Evolutionary conservation across 2,113 vertebrate species (phyloP).

Genomic region (Chrysochloris asiatica): DNA sequence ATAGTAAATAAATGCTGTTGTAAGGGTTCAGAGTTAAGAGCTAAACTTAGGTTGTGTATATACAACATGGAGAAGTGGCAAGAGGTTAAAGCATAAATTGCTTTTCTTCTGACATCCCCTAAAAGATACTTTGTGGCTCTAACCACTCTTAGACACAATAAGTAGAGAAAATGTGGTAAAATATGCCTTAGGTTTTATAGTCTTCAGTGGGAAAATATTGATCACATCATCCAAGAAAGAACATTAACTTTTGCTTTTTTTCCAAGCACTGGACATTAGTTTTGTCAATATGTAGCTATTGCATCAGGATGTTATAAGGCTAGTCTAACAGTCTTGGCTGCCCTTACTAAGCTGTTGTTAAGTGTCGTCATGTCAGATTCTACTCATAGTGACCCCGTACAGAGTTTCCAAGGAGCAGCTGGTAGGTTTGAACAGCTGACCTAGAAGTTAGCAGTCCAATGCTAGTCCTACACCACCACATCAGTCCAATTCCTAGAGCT

Average conservation of each 20-base stretch:
- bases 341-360: too few species aligned
- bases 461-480: too few species aligned
- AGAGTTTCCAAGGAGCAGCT: too few species aligned
- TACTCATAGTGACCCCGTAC: too few species aligned
- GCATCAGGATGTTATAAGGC: neutral
- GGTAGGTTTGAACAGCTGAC: too few species aligned
- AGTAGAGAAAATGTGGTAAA: neutral
- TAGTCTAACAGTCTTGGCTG: neutral
- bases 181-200: neutral
- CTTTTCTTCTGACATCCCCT: neutral
- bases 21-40: neutral
- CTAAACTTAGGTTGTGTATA: neutral
- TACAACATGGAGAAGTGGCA: neutral
- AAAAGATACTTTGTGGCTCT: neutral
- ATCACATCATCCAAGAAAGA: slow-evolving; percentile 12
- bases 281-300: neutral
- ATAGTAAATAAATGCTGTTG: neutral
- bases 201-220: neutral
- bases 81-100: neutral
- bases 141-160: neutral
- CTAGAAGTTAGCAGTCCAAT: too few species aligned
- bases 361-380: too few species aligned
- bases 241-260: neutral
- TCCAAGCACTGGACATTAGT: neutral
- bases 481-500: neutral